Evolutionary conservation across 2,113 vertebrate genomes (phyloP).

Genomic region (Elachura formosa): DNA sequence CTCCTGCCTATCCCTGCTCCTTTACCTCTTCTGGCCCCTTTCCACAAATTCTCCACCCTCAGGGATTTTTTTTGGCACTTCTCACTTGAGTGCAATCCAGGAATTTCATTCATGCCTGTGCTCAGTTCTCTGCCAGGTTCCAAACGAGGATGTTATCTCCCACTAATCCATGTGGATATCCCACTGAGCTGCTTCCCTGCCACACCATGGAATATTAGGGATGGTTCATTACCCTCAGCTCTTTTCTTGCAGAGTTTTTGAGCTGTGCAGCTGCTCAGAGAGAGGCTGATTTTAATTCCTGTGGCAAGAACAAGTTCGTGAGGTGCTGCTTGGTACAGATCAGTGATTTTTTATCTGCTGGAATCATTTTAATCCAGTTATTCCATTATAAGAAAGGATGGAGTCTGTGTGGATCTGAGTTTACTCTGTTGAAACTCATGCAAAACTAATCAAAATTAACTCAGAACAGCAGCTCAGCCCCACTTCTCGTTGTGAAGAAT

Average conservation of each 20-base stretch:
- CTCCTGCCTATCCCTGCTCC: background rate
- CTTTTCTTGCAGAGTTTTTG: background rate
- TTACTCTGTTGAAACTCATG: background rate
- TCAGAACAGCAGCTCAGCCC: background rate
- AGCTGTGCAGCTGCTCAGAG: background rate
- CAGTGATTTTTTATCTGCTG: background rate
- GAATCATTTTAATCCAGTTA: background rate
- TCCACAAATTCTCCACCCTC: background rate
- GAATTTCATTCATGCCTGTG: background rate
- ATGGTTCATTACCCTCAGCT: background rate
- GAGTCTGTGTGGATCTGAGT: background rate
- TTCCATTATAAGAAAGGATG: background rate
- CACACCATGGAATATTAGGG: background rate
- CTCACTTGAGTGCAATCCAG: background rate
- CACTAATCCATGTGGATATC: background rate
- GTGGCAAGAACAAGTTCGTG: background rate
- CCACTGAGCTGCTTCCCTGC: background rate
- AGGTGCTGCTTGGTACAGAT: background rate
- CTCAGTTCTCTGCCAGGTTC: background rate
- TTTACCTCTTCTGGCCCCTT: background rate
- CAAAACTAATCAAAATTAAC: background rate
- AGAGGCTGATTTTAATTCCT: background rate
- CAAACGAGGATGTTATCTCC: background rate
- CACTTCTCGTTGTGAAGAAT: fast-evolving
- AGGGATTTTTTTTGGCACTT: background rate